These are phyloP conservation scores for Oryctolagus cuniculus DNA, from an alignment of 2,113 vertebrate species.

Conservation along the genomic window mOryCun1.1 NC_091453.1:63743501-63744000, in stretches of 20 bases:
- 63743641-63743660: slow-evolving; percentile 30
- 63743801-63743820: slow-evolving; percentile 52
- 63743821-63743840: slow-evolving; percentile 12
- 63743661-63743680: slow-evolving; percentile 54
- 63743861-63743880: slow-evolving; percentile 52
- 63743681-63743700: slow-evolving; percentile 56
- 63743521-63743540: slow-evolving; percentile 65
- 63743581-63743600: slow-evolving; percentile 58
- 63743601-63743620: slow-evolving; percentile 71
- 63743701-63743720: slow-evolving; percentile 55
- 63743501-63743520: slow-evolving; percentile 66
- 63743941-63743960: slow-evolving; percentile 65
- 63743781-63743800: slow-evolving; percentile 27
- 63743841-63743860: slow-evolving; percentile 47
- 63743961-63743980: slow-evolving; percentile 57
- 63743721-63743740: slow-evolving; percentile 66
- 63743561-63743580: slow-evolving; percentile 70
- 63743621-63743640: slow-evolving; percentile 40
- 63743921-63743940: slow-evolving; percentile 58
- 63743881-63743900: slow-evolving; percentile 63
- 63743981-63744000: slow-evolving; percentile 72
- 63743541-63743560: slow-evolving; percentile 63
- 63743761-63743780: slow-evolving; percentile 43
- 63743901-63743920: slow-evolving; percentile 63
- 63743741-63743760: slow-evolving; percentile 43